A percentile compares a stretch with the other conserved stretches of the same genome.
Evolutionary conservation across 2,888 invertebrate genomes (phyloP).

Genomic region (Ecdyonurus torrentis): DNA sequence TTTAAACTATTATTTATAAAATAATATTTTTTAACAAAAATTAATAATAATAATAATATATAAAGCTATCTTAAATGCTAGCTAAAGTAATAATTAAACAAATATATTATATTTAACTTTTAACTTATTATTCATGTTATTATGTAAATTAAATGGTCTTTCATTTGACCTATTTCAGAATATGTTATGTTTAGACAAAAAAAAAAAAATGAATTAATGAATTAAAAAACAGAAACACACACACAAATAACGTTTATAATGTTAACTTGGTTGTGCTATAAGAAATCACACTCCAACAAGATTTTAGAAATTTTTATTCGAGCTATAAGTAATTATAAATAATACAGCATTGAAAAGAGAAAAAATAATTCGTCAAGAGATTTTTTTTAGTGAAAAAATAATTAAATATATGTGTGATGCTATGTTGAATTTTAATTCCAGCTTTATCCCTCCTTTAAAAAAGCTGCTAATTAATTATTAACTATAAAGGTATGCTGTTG

Average conservation of each 20-base stretch:
- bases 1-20: no score
- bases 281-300: background rate
- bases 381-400: background rate
- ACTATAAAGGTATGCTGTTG: background rate
- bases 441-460: background rate
- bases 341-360: no score
- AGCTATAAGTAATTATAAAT: background rate
- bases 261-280: background rate
- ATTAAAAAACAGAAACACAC: no score
- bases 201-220: background rate
- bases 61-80: no score
- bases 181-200: background rate
- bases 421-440: background rate
- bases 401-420: background rate
- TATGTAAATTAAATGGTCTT: no score
- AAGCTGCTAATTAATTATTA: background rate
- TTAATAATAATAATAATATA: no score
- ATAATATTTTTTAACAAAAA: no score
- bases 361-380: background rate
- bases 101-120: no score
- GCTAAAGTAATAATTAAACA: no score
- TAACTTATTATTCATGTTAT: no score
- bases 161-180: background rate
- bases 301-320: background rate
- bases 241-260: no score